These are phyloP conservation scores for Kuschelorhynchus macadamiae DNA, from an alignment of 2,888 invertebrate genomes.

Conservation along the genomic window DNA sequence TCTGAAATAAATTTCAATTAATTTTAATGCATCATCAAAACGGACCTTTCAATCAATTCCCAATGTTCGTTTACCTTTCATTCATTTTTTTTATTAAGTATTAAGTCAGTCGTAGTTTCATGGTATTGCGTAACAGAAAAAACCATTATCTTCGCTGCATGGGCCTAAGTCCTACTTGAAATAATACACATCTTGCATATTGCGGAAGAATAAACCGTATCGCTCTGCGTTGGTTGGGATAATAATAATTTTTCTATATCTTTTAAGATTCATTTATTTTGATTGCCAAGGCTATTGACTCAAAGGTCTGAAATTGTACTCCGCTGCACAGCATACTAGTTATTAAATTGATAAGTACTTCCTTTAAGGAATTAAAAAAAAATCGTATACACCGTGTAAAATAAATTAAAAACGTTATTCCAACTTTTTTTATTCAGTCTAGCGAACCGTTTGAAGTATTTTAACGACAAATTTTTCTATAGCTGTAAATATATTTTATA, in stretches of 20 bases:
- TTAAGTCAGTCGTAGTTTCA: constrained; percentile 1
- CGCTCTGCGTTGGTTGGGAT: constrained; percentile 16
- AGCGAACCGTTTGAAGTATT: no score
- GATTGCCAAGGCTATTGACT: constrained; percentile 17
- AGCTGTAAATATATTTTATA: no score
- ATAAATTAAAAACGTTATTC: no score
- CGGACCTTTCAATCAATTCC: not conserved
- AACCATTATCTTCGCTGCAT: constrained; percentile 28
- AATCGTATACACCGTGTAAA: no score
- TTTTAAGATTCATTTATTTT: constrained; percentile 22
- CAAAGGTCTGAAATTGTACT: not conserved
- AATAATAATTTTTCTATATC: constrained; percentile 20
- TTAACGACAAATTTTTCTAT: no score
- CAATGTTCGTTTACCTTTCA: constrained; percentile 9
- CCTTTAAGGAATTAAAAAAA: no score
- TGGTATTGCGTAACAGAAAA: constrained; percentile 25
- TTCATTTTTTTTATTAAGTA: constrained; percentile 10
- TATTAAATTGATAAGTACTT: no score
- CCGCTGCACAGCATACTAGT: no score
- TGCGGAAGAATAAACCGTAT: constrained; percentile 18
- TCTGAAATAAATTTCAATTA: no score
- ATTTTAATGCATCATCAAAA: constrained; percentile 8
- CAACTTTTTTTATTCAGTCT: no score
- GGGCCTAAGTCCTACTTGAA: constrained; percentile 14
- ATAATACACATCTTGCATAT: constrained; percentile 7